Conservation (phyloP, 2,888 invertebrate genomes). For the Chrysotoxum bicinctum region DNA sequence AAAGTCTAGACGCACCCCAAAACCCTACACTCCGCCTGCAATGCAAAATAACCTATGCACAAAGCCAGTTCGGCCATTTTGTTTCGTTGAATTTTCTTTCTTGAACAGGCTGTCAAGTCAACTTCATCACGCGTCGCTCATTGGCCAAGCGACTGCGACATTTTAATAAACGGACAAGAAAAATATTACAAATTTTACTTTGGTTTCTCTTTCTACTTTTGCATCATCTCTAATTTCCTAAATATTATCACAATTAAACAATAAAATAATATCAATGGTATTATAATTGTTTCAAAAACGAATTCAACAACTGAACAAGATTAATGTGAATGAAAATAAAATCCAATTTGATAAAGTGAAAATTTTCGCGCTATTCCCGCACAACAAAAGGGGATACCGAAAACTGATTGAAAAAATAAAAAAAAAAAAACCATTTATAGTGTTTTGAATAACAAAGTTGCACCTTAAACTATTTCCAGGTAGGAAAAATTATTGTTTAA, state of each 20-base stretch:
- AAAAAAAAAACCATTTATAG: slow-evolving; percentile 28
- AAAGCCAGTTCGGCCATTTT: slow-evolving; percentile 74
- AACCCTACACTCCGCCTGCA: slow-evolving; percentile 6
- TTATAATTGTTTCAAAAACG: slow-evolving; percentile 20
- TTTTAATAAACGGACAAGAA: slow-evolving; percentile 76
- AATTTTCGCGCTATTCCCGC: slow-evolving; percentile 56
- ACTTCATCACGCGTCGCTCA: slow-evolving; percentile 69
- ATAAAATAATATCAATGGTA: slow-evolving; percentile 57
- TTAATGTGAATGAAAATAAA: slow-evolving; percentile 54
- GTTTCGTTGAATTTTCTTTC: slow-evolving; percentile 73
- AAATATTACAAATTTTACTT: slow-evolving; percentile 48
- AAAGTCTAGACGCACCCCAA: slow-evolving; percentile 23
- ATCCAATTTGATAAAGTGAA: slow-evolving; percentile 41
- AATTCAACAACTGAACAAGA: slow-evolving; percentile 20
- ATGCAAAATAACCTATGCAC: slow-evolving; percentile 5
- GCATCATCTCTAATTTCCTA: slow-evolving; percentile 74
- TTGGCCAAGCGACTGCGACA: slow-evolving; percentile 74
- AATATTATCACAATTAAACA: slow-evolving; percentile 66
- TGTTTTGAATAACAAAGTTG: slow-evolving; percentile 69
- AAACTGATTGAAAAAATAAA: slow-evolving; percentile 21
- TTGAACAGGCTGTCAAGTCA: slow-evolving; percentile 58
- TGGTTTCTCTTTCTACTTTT: slow-evolving; percentile 65
- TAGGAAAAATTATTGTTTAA: slow-evolving; percentile 38
- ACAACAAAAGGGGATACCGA: slow-evolving; percentile 29
- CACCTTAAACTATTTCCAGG: slow-evolving; percentile 48